These are phyloP conservation scores for Zaprionus vittiger DNA, from an alignment of 1,140 invertebrate species.

Conservation along the genomic window DNA sequence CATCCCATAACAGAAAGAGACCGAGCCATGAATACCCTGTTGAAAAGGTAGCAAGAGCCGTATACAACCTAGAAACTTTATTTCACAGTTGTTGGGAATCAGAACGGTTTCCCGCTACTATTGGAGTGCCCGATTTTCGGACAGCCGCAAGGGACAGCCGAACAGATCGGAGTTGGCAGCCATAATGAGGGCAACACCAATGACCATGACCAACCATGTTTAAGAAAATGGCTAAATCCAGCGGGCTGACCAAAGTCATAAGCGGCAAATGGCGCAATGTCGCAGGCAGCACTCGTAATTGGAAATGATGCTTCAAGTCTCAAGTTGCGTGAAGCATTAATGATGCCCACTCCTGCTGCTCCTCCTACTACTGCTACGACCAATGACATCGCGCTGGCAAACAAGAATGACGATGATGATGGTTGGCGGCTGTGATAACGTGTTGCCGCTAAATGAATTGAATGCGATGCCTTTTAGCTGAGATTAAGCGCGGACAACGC, in stretches of 20 bases:
- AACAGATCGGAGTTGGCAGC: conserved; percentile 63
- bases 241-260: conserved; percentile 46
- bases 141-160: conserved; percentile 39
- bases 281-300: conserved; percentile 56
- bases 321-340: conserved; percentile 65
- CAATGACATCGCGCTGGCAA: conserved; percentile 34
- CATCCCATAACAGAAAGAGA: neutral
- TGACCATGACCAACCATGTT: conserved; percentile 55
- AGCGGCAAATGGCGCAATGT: conserved; percentile 28
- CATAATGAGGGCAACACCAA: conserved; percentile 59
- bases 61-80: neutral
- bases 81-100: neutral
- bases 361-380: conserved; percentile 15
- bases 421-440: conserved; percentile 53
- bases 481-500: conserved; percentile 42
- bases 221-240: conserved; percentile 21
- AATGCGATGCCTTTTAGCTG: conserved; percentile 60
- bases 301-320: conserved; percentile 74
- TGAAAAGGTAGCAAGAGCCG: neutral
- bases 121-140: conserved; percentile 46
- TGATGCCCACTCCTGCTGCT: conserved; percentile 32
- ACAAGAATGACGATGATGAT: conserved; percentile 52
- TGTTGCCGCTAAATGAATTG: conserved; percentile 70
- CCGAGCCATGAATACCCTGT: neutral
- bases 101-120: conserved; percentile 14